Evolutionary conservation across 1,140 invertebrate species (phyloP).

Genomic region (Tachypleus tridentatus): DNA sequence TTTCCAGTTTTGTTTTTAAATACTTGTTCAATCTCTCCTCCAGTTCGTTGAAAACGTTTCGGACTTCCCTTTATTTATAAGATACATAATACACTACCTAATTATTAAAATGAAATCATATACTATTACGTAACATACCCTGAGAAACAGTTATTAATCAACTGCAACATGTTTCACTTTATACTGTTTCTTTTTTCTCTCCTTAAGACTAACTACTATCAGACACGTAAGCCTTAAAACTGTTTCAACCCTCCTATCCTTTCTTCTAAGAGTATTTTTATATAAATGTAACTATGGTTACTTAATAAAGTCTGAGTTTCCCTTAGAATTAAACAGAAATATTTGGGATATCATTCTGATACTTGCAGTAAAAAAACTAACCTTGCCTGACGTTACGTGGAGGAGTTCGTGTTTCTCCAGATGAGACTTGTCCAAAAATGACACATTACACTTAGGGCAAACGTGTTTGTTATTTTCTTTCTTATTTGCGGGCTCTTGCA

Average conservation of each 20-base stretch:
- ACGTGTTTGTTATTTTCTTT: slow-evolving; percentile 30
- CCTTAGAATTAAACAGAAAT: background rate
- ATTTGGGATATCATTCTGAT: background rate
- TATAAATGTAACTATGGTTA: background rate
- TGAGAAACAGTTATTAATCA: no score
- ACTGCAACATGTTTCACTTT: no score
- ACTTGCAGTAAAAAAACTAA: slow-evolving; percentile 31
- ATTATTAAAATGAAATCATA: no score
- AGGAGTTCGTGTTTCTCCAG: slow-evolving; percentile 71
- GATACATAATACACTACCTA: no score
- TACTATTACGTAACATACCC: no score
- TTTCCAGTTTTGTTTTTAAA: no score
- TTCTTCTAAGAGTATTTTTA: background rate
- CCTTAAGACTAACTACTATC: no score
- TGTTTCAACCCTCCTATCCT: slow-evolving; percentile 65
- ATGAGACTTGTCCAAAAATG: slow-evolving; percentile 60
- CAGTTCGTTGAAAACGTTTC: no score
- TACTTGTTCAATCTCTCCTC: no score
- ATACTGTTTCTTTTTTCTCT: no score
- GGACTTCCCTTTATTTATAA: no score
- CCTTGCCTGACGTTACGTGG: slow-evolving; percentile 64
- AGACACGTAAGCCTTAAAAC: no score
- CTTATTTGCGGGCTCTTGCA: slow-evolving; percentile 31
- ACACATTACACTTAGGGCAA: slow-evolving; percentile 65
- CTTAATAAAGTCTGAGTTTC: background rate